Percentiles rank a stretch among this genome's conserved stretches.
Conservation (phyloP, 2,113 vertebrate genomes). For the Poecile atricapillus region DNA sequence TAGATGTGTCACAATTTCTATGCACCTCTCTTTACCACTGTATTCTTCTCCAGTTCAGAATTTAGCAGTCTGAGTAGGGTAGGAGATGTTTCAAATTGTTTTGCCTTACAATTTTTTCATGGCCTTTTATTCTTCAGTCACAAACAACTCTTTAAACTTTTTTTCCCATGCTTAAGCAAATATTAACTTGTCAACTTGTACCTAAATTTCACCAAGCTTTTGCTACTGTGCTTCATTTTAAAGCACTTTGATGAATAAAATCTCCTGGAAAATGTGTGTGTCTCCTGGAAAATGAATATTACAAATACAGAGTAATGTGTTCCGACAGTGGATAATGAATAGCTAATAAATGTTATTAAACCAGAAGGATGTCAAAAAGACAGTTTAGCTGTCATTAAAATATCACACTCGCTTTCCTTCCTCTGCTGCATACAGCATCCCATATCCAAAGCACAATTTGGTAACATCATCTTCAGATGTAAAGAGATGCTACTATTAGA, state of each 20-base stretch:
- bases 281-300: neutral
- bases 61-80: neutral
- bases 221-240: neutral
- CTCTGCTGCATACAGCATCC: neutral
- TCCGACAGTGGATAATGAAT: constrained; percentile 32
- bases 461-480: constrained; percentile 9
- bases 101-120: neutral
- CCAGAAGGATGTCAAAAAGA: constrained; percentile 9
- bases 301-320: neutral
- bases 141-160: neutral
- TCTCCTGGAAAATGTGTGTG: too few relatives aligned
- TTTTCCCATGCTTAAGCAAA: neutral
- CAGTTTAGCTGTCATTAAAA: constrained; percentile 46
- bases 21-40: neutral
- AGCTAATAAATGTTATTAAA: constrained; percentile 39
- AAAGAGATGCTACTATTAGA: constrained; percentile 12
- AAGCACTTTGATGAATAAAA: neutral
- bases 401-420: constrained; percentile 19
- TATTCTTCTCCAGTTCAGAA: neutral
- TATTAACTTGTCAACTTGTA: constrained; percentile 4
- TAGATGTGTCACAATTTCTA: constrained; percentile 3
- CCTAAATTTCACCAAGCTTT: constrained; percentile 26
- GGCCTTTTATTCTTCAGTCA: neutral
- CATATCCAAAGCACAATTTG: constrained; percentile 4
- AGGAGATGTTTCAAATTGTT: neutral